Evolutionary conservation across 2,888 invertebrate species (phyloP), one percentile per base, ranked within the genome.

Genomic region (Drosophila buzzatii): DNA sequence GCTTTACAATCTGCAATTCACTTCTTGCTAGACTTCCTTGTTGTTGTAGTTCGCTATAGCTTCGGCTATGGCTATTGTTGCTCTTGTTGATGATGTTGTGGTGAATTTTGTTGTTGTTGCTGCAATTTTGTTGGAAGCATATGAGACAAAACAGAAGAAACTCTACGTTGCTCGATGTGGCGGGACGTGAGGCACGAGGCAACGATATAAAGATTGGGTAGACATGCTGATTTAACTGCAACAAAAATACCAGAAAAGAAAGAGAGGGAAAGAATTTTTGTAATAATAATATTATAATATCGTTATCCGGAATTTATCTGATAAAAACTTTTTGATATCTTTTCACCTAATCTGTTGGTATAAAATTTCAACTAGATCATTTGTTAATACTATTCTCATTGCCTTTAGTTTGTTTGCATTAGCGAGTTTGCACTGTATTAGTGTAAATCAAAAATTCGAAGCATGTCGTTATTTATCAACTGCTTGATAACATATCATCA

Each of bases 101-200:
- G 41, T 31, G 42, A 12, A 41, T 53, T 18, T 23, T 27, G 23
- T 1, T 60, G 42, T 14, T 59, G 59, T 12, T 55, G 53, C 42
- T 47, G 74, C 20, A 37, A 37, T 70, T 61, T 51, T 18, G 44
- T 52, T 70, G 56, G 62, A 63, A 72, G 73, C 49, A 62, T 47
- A 51, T 23, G 45, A 61, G 63, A 45, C 73, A 72, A 65, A 65
- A 47, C 59, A 64, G 60, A 66, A 53, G 59, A 63, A 53, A 65
- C 52, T 69, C 71, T 82, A 82, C 70, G 61, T 49, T 70, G 70
- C 70, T 42, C 61, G 31, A 45, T 61, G 80, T 79, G 80, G 81
- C 83, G 76, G 80, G 79, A 35, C 67, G 45, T 76, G 76, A 64
- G 82, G 76, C 66, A 79, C 56, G 55, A 67, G 73, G 56, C 64